phyloP scores from a whole-genome alignment of 2,113 vertebrate genomes.

The Prolemur simus region DNA sequence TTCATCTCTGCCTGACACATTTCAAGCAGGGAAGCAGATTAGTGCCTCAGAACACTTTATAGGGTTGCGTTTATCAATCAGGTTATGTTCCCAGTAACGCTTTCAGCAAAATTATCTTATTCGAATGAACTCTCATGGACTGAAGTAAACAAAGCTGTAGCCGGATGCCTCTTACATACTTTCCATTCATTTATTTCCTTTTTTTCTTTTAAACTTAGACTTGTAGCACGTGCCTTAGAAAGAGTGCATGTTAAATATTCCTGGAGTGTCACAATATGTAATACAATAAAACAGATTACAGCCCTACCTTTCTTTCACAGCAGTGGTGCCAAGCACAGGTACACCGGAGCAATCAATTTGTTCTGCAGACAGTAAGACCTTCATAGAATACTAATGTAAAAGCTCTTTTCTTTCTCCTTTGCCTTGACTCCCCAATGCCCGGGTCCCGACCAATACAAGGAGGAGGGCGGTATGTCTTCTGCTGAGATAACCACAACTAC shows the following conservation, averaged over 20 bases:
- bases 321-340: conserved; percentile 96
- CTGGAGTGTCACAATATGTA: conserved; percentile 86
- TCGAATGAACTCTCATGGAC: conserved; percentile 78
- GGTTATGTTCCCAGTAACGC: conserved; percentile 75
- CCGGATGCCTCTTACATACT: conserved; percentile 64
- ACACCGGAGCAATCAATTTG: conserved; percentile 98
- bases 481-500: conserved; percentile 95
- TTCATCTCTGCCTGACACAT: conserved; percentile 61
- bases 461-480: conserved; percentile 91
- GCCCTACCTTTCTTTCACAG: conserved; percentile 94
- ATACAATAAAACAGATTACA: conserved; percentile 92
- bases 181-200: conserved; percentile 82
- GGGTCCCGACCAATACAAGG: conserved; percentile 92
- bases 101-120: conserved; percentile 79
- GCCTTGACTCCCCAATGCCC: conserved; percentile 91
- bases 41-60: conserved; percentile 68
- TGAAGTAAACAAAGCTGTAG: conserved; percentile 84
- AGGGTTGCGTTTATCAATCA: conserved; percentile 77
- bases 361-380: conserved; percentile 94
- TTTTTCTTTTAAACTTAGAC: conserved; percentile 77
- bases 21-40: conserved; percentile 70
- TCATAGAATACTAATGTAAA: conserved; percentile 95
- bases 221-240: conserved; percentile 76
- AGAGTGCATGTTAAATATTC: conserved; percentile 83
- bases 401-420: conserved; percentile 90